A percentile compares a stretch with the other conserved stretches of the same genome.
Conservation (phyloP, 2,797 vertebrate species). For the Pipistrellus pipistrellus region DNA sequence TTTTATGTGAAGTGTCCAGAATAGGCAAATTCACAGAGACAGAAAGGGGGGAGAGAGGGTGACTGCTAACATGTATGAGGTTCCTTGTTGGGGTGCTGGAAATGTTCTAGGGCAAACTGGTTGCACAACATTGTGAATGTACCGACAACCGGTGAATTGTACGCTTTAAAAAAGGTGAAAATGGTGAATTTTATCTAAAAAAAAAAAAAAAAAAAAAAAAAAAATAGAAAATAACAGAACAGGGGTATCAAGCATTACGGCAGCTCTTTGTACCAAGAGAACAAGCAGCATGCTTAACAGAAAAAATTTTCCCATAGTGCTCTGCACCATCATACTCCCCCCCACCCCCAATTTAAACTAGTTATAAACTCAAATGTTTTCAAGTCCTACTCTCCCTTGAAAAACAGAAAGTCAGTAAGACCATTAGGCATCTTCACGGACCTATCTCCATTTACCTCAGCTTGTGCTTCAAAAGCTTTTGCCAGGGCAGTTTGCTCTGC, state of each 20-base stretch:
- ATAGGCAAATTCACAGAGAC: not conserved
- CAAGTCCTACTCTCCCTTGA: constrained; percentile 5
- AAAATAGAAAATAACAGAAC: not conserved
- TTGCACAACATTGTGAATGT: not conserved
- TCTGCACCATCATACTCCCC: not conserved
- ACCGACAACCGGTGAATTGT: not conserved
- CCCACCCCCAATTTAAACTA: not conserved
- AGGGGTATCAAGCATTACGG: not conserved
- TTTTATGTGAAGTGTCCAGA: not conserved
- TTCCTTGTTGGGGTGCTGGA: not conserved
- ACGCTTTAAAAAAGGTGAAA: not conserved
- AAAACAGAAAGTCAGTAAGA: not conserved
- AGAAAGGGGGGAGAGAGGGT: too few species aligned
- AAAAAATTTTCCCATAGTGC: not conserved
- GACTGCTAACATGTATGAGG: fast-evolving
- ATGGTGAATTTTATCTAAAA: not conserved
- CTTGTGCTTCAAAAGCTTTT: not conserved
- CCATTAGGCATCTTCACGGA: not conserved
- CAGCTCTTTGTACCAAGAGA: not conserved
- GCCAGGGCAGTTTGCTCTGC: not conserved
- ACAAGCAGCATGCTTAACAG: not conserved
- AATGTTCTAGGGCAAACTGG: not conserved
- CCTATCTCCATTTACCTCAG: not conserved
- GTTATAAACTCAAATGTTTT: not conserved
- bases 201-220: not conserved